Conservation (phyloP, 2,797 vertebrate genomes). For the Cuniculus paca region DNA sequence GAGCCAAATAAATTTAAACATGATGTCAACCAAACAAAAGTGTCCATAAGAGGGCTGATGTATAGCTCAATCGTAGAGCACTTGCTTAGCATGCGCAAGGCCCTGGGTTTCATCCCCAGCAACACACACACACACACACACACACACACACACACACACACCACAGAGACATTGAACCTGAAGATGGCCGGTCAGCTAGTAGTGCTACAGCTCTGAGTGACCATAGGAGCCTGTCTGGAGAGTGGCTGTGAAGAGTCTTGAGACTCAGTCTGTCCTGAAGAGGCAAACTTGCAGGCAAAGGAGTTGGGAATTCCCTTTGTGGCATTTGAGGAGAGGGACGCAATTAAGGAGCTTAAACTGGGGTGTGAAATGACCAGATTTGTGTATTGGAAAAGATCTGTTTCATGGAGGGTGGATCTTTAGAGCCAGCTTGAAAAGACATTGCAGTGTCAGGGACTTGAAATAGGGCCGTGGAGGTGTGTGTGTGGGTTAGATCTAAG, state of each 20-base stretch:
- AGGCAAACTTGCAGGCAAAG: background rate
- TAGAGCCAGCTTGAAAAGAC: background rate
- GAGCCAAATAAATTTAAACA: constrained; percentile 26
- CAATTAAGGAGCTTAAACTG: background rate
- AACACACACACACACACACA: background rate
- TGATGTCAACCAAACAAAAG: background rate
- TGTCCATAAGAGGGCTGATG: background rate
- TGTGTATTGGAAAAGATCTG: background rate
- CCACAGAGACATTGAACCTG: background rate
- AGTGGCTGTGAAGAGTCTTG: background rate
- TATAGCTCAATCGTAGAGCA: background rate
- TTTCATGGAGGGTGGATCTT: background rate
- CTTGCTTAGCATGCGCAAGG: background rate
- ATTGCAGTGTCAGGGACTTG: background rate
- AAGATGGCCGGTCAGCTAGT: background rate
- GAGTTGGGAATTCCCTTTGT: background rate
- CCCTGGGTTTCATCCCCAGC: background rate
- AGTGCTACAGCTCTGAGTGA: background rate
- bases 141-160: background rate
- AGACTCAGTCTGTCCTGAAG: background rate
- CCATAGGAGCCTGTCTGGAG: background rate
- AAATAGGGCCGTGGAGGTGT: background rate
- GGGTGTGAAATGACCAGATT: background rate
- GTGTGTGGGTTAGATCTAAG: background rate
- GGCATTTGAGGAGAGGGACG: background rate